Conservation (phyloP, 1,140 invertebrate species). For the Anagrus nilaparvatae region DNA sequence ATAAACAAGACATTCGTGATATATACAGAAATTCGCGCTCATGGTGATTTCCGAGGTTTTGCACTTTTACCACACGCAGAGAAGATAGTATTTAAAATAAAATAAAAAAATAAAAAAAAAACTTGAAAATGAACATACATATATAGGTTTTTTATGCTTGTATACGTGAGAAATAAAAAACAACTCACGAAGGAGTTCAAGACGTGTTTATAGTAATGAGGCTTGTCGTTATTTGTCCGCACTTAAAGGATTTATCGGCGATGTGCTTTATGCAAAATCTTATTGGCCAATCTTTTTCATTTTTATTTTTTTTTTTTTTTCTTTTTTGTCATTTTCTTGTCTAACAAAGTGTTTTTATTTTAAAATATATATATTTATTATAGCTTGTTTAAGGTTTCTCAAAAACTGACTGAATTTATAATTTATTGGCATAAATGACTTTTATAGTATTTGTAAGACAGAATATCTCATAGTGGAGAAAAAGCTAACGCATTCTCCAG, state of each 20-base stretch:
- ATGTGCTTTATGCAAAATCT: constrained; percentile 35
- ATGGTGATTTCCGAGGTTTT: no score
- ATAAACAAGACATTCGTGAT: no score
- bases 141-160: no score
- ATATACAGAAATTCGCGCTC: no score
- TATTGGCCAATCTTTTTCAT: constrained; percentile 28
- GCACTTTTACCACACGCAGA: no score
- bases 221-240: constrained; percentile 42
- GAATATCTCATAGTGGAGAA: no score
- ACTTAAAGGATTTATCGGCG: constrained; percentile 35
- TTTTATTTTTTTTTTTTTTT: constrained; percentile 14
- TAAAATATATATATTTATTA: constrained; percentile 11
- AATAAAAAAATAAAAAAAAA: constrained; percentile 18
- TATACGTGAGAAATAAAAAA: constrained; percentile 13
- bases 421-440: no score
- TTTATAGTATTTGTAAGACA: no score
- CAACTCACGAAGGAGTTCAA: no score
- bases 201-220: constrained; percentile 43
- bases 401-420: background rate
- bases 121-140: constrained; percentile 17
- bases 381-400: constrained; percentile 6
- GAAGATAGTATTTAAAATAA: constrained; percentile 22
- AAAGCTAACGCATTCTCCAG: no score
- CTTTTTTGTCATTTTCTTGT: constrained; percentile 12
- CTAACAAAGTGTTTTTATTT: no score